A percentile compares a stretch with the other conserved stretches of the same genome.
Evolutionary conservation across 2,113 vertebrate genomes (phyloP).

Genomic region (Ia io): DNA sequence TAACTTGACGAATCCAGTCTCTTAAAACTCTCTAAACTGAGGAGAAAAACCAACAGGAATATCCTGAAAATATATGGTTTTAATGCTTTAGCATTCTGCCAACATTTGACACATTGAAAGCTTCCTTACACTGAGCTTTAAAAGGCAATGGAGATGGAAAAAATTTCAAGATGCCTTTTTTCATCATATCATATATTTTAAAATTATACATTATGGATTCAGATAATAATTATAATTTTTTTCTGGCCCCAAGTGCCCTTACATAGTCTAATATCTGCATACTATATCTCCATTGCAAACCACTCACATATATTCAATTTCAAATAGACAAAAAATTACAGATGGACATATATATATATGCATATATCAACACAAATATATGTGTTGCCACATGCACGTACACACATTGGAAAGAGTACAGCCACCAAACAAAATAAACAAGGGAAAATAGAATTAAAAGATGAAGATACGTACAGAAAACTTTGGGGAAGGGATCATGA

Average conservation of each 20-base stretch:
- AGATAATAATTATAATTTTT: not conserved
- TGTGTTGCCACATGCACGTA: not conserved
- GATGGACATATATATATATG: conserved; percentile 14
- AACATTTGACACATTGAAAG: not conserved
- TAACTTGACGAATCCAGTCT: not conserved
- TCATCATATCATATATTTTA: not conserved
- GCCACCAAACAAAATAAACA: conserved; percentile 36
- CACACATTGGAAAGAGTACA: conserved; percentile 22
- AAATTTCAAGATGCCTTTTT: not conserved
- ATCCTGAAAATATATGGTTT: not conserved
- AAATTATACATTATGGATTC: not conserved
- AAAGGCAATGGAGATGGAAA: not conserved
- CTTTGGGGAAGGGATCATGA: not conserved
- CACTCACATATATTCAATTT: not conserved
- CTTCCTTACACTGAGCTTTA: conserved; percentile 1
- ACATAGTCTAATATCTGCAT: not conserved
- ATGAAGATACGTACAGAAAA: not conserved
- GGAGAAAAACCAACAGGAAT: not conserved
- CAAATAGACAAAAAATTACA: conserved; percentile 28
- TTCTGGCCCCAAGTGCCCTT: not conserved
- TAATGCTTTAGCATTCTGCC: conserved; percentile 17
- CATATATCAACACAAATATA: conserved; percentile 37
- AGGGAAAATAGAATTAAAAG: conserved; percentile 25
- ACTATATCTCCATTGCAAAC: not conserved
- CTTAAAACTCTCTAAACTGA: not conserved